These are phyloP conservation scores for Torymus auratus DNA, from an alignment of 2,888 invertebrate genomes.

Conservation along the genomic window DNA sequence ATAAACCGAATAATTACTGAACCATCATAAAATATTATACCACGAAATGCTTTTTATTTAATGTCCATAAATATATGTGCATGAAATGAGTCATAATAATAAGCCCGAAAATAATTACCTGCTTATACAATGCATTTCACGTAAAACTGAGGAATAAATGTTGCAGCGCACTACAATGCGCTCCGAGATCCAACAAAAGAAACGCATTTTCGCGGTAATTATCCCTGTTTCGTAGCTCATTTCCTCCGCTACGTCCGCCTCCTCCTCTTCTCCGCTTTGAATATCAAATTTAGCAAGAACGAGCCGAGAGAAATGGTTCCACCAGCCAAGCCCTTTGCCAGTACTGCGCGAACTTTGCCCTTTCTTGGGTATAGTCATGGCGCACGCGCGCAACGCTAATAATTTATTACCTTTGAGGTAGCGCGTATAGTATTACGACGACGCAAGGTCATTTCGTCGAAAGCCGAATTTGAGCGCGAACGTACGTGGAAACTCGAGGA, in stretches of 20 bases:
- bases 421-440: not conserved
- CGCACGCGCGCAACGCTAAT: slow-evolving; percentile 28
- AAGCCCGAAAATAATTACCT: no score
- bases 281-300: slow-evolving; percentile 34
- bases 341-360: slow-evolving; percentile 31
- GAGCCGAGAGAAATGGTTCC: not conserved
- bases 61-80: no score
- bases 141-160: no score
- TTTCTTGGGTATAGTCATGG: slow-evolving; percentile 31
- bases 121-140: no score
- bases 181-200: no score
- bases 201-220: no score
- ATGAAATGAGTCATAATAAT: no score
- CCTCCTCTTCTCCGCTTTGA: not conserved
- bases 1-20: no score
- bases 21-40: no score
- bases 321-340: slow-evolving; percentile 15
- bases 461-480: not conserved
- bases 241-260: not conserved
- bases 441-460: slow-evolving; percentile 17
- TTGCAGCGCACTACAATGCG: no score
- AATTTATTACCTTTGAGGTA: slow-evolving; percentile 36
- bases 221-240: not conserved
- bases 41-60: no score
- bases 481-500: not conserved